phyloP scores from a whole-genome alignment of 1,140 invertebrate genomes.

The Papilio aristodemus region DNA sequence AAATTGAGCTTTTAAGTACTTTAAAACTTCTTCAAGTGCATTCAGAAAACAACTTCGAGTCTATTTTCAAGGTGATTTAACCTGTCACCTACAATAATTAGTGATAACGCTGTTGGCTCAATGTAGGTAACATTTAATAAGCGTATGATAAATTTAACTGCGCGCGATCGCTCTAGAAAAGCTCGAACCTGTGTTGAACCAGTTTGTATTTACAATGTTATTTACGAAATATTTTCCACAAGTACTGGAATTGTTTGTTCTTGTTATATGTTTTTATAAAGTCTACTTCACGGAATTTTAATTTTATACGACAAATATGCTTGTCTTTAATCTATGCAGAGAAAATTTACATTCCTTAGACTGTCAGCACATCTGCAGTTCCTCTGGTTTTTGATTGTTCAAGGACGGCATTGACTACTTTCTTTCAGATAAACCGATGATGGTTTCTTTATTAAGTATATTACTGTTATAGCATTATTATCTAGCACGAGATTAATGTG shows the following conservation, averaged over 20 bases:
- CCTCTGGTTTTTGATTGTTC: too few relatives aligned
- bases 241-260: background rate
- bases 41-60: constrained; percentile 24
- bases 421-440: too few relatives aligned
- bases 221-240: background rate
- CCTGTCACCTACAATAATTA: constrained; percentile 26
- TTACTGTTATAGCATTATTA: too few relatives aligned
- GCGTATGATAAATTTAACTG: background rate
- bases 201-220: constrained; percentile 21
- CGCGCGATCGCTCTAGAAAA: constrained; percentile 7
- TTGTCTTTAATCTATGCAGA: too few relatives aligned
- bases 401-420: too few relatives aligned
- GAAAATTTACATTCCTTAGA: too few relatives aligned
- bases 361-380: too few relatives aligned
- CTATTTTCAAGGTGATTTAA: constrained; percentile 24
- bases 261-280: background rate
- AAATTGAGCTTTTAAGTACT: too few relatives aligned
- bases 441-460: too few relatives aligned
- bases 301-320: too few relatives aligned
- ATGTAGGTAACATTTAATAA: constrained; percentile 27
- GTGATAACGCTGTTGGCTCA: constrained; percentile 17
- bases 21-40: background rate
- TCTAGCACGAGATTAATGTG: background rate
- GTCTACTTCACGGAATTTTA: too few relatives aligned
- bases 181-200: background rate